Evolutionary conservation across 2,113 vertebrate genomes (phyloP), one percentile per base, ranked within the genome.

Genomic region (Trachemys scripta): DNA sequence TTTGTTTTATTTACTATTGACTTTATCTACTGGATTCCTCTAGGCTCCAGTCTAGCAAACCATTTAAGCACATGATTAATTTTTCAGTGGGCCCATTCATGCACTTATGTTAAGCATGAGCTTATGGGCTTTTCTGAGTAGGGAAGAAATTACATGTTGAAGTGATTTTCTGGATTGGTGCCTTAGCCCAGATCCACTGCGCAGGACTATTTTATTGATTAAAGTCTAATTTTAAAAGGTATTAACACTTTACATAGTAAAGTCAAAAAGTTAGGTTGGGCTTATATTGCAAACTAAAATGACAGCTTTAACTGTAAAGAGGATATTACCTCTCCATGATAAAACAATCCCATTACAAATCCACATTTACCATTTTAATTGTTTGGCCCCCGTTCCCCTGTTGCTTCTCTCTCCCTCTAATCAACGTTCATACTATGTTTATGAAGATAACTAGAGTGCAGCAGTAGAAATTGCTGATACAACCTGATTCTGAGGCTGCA

Each of bases 91-190:
- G 42, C 95, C 42, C 85, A 95, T 22, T 62, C 35, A 53, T 24
- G 25, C 49, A 2, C 29, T 91, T 92, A 81, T 91, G 92, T 86
- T 83, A 96, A 95, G 25, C 78, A 82, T 76, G 86, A 76, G 62
- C 95, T 94, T 57, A 80, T 80, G 56, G 88, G 88, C 62, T 86
- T 51, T 88, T 4, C 17, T 72, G 88, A 97, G 78, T 51, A 91
- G 91, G 29, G 78, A 79, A 87, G 90, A 96, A 95, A 97, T 91
- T 90, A 90, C 31, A 86, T 90, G 84, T 86, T 82, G 86, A 88
- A 79, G 14, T 90, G 85, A 42, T 91, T 84, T 82, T 56, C 49
- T 79, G 88, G 38, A 59, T 57, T 91, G 56, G 50, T 57, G 51
- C 79, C 53, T 88, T 96, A 86, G 42, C 84, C 62, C 91, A 80